Percentiles rank a stretch among this genome's conserved stretches.
These are phyloP conservation scores for Lepus timidus DNA, from an alignment of 2,113 vertebrate genomes.

Conservation along the genomic window DNA sequence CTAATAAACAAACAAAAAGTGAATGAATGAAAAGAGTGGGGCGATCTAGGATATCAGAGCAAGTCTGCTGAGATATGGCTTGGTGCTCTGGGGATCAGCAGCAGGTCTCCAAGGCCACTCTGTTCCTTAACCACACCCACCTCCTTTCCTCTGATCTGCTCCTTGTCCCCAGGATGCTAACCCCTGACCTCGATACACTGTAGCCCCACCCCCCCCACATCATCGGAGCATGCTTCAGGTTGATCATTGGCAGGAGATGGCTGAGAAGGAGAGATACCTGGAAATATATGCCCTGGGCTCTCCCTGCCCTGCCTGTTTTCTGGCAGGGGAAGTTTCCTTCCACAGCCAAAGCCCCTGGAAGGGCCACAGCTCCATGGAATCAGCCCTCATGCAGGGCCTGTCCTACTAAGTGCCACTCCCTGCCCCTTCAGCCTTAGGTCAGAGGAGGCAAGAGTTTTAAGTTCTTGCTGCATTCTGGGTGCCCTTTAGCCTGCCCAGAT, in stretches of 20 bases:
- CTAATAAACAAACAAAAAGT: no score
- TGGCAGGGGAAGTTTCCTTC: fast-evolving
- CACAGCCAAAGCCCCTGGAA: fast-evolving
- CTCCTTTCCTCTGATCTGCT: not conserved
- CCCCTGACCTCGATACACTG: not conserved
- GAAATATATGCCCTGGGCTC: not conserved
- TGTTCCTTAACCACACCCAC: fast-evolving
- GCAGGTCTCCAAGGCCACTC: not conserved
- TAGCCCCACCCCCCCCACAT: no score
- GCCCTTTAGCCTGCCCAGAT: not conserved
- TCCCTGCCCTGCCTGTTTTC: not conserved
- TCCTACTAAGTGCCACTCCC: not conserved
- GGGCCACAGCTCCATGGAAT: no score
- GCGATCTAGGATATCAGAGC: not conserved
- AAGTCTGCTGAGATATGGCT: not conserved
- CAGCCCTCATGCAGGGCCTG: no score
- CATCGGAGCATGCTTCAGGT: not conserved
- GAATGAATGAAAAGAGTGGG: no score
- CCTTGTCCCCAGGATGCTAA: fast-evolving
- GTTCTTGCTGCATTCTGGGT: not conserved
- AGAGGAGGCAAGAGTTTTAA: not conserved
- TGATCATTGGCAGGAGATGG: not conserved
- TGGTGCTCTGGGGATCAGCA: not conserved
- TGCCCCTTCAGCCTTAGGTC: not conserved
- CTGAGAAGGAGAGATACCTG: not conserved